phyloP scores from a whole-genome alignment of 1,140 invertebrate genomes.

The Trigoniulus corallinus region DNA sequence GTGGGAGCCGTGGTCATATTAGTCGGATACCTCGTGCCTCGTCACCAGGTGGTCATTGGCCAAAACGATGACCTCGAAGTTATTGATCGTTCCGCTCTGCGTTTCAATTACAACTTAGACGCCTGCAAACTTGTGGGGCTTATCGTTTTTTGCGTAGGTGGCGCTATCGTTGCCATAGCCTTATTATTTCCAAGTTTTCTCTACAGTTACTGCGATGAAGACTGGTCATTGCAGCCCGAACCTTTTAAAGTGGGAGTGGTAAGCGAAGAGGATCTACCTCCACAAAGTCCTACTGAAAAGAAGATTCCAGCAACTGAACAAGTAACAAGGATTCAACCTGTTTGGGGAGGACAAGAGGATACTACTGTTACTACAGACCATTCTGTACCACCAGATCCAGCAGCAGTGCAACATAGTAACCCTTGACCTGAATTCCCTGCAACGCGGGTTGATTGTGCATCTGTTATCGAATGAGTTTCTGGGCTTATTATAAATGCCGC shows the following conservation, averaged over 20 bases:
- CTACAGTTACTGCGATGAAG: slow-evolving; percentile 26
- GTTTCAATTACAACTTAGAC: slow-evolving; percentile 34
- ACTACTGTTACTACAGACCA: no score
- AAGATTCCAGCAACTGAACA: slow-evolving; percentile 16
- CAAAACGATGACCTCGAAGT: slow-evolving; percentile 28
- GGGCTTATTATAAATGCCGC: no score
- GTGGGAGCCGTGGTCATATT: slow-evolving; percentile 31
- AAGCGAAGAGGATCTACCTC: background rate
- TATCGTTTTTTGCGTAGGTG: slow-evolving; percentile 33
- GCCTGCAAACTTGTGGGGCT: slow-evolving; percentile 33
- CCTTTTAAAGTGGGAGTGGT: background rate
- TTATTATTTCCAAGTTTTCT: slow-evolving; percentile 32
- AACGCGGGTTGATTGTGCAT: no score
- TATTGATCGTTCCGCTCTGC: slow-evolving; percentile 28
- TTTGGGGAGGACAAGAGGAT: background rate
- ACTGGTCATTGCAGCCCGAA: slow-evolving; percentile 17
- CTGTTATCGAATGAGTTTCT: no score
- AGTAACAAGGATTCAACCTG: slow-evolving; percentile 15
- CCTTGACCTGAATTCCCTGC: no score
- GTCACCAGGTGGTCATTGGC: slow-evolving; percentile 26
- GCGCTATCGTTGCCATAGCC: slow-evolving; percentile 28
- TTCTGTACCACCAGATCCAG: no score
- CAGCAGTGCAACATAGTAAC: no score
- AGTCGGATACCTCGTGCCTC: slow-evolving; percentile 33
- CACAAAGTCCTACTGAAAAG: background rate